These are phyloP conservation scores for Setophaga kirtlandii DNA, from an alignment of 2,113 vertebrate genomes.

Conservation along the genomic window DNA sequence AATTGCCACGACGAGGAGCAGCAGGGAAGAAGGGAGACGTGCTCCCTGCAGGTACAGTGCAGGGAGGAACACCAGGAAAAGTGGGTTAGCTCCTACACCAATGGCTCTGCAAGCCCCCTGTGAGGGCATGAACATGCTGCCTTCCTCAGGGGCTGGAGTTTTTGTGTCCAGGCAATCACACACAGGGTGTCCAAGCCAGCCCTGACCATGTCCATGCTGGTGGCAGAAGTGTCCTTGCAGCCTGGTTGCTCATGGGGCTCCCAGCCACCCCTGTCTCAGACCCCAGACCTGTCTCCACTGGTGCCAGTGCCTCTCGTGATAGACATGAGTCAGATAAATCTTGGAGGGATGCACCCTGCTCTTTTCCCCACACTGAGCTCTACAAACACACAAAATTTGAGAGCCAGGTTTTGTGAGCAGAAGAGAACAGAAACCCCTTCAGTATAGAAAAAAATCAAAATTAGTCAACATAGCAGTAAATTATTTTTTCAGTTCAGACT, in stretches of 20 bases:
- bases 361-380: neutral
- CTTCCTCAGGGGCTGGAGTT: rapidly evolving
- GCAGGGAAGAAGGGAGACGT: rapidly evolving
- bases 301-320: neutral
- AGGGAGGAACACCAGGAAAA: neutral
- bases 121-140: neutral
- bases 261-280: rapidly evolving
- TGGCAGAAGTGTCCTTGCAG: neutral
- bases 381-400: neutral
- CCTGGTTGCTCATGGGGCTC: rapidly evolving
- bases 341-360: neutral
- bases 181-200: neutral
- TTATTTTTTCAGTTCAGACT: neutral
- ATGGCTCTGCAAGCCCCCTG: neutral
- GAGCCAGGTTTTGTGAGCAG: neutral
- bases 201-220: rapidly evolving
- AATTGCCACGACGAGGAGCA: neutral
- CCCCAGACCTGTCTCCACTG: neutral
- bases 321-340: neutral
- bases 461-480: neutral
- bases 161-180: no score
- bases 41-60: neutral
- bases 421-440: neutral
- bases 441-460: neutral
- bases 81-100: neutral